Conservation (phyloP, 2,797 vertebrate species). For the Pangasius mekongensis region DNA sequence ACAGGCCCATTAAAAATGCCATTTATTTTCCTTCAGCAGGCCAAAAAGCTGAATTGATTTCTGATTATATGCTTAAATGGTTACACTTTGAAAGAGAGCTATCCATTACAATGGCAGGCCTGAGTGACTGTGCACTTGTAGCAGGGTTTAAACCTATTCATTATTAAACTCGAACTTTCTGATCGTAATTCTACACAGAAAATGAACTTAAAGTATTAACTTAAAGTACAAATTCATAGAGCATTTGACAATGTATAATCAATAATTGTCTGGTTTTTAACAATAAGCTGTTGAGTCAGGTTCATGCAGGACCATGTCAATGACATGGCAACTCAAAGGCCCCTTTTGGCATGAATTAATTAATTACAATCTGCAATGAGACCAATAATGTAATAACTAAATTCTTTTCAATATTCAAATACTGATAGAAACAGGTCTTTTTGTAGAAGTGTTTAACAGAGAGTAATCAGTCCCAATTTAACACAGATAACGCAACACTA, state of each 20-base stretch:
- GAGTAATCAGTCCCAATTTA: not conserved
- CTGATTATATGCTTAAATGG: constrained; percentile 64
- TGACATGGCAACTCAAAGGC: not conserved
- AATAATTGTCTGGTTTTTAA: not conserved
- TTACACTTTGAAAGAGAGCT: constrained; percentile 51
- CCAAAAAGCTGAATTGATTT: constrained; percentile 68
- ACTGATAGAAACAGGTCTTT: not conserved
- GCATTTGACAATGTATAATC: not conserved
- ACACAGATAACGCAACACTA: not conserved
- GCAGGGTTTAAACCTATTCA: constrained; percentile 2
- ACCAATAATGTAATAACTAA: not conserved
- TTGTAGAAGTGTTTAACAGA: not conserved
- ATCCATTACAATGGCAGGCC: constrained; percentile 50
- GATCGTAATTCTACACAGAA: not conserved
- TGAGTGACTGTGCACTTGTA: constrained; percentile 31
- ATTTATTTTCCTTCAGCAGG: constrained; percentile 70
- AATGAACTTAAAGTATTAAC: not conserved
- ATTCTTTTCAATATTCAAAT: not conserved
- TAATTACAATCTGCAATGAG: not conserved
- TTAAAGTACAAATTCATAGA: not conserved
- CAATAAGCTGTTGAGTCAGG: not conserved
- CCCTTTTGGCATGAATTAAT: not conserved
- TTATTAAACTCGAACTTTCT: constrained; percentile 12
- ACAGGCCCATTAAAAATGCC: constrained; percentile 66
- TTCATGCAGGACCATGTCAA: not conserved